Evolutionary conservation across 2,888 invertebrate genomes (phyloP), one percentile per base, ranked within the genome.

Genomic region (Sericinus montela): DNA sequence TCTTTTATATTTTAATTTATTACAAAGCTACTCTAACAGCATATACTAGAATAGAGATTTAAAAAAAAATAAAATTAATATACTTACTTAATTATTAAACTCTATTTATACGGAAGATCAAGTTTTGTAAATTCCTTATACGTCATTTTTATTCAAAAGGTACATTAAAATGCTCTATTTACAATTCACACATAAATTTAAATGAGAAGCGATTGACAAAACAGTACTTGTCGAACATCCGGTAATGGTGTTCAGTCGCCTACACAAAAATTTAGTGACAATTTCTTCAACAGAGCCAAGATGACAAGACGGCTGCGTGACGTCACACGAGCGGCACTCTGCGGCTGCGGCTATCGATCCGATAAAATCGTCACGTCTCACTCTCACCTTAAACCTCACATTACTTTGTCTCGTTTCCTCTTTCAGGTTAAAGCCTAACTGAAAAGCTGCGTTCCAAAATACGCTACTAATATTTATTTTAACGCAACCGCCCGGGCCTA

Each of bases 261-360:
- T 72, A 65, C 67, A 76, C 65, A 69, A 72, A 80, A 81, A 74
- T 77, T 71, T 77, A 77, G 82, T 82, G 82, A 79, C 83, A 83
- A 82, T 85, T 82, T 77, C 83, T 83, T 81, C 73, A 79, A 75
- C 79, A 71, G 75, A 80, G 77, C 73, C 79, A 86, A 87, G 84
- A 88, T 87, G 87, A 87, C 86, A 86, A 86, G 87, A 86, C 86
- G 72, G 73, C 66, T 62, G 67, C 69, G 80, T 87, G 88, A 87
- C 88, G 88, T 87, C 87, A 87, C 80, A 67, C 73, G 73, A 75
- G 76, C 81, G 72, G 75, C 77, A 79, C 80, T 88, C 86, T 87
- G 88, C 88, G 87, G 85, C 88, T 88, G 88, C 87, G 88, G 86
- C 85, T 88, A 88, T 88, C 85, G 88, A 88, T 86, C 87, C 80